A percentile compares a stretch with the other conserved stretches of the same genome.
phyloP scores from a whole-genome alignment of 2,113 vertebrate genomes.

The Falcunculus frontatus region DNA sequence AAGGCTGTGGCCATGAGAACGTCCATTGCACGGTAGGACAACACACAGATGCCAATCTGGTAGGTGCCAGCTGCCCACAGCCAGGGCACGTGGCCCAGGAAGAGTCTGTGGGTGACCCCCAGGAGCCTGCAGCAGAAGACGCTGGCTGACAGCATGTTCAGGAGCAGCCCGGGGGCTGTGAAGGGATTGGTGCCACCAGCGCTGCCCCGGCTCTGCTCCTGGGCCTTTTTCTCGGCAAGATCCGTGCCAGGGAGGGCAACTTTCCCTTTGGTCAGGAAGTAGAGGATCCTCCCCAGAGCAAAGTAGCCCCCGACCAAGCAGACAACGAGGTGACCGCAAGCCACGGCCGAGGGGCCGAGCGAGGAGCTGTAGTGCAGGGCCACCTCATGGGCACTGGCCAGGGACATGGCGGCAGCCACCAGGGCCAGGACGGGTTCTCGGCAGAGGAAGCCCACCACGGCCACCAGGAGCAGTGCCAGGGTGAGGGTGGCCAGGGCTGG shows the following conservation, averaged over 20 bases:
- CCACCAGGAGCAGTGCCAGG: conserved; percentile 75
- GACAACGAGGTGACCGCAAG: conserved; percentile 79
- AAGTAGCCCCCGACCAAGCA: conserved; percentile 76
- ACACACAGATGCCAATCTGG: conserved; percentile 77
- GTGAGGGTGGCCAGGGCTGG: conserved; percentile 79
- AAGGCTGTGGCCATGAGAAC: conserved; percentile 76
- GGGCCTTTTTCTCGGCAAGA: not conserved
- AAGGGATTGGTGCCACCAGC: conserved; percentile 9
- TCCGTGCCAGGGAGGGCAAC: conserved; percentile 67
- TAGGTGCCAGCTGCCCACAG: conserved; percentile 82
- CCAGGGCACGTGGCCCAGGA: conserved; percentile 81
- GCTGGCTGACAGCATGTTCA: conserved; percentile 81
- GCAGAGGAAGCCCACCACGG: conserved; percentile 64
- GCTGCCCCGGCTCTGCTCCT: not conserved
- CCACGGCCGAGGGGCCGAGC: conserved; percentile 77
- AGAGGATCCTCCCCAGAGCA: conserved; percentile 72
- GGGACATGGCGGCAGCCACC: conserved; percentile 68
- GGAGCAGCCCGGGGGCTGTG: conserved; percentile 61
- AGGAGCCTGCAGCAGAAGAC: conserved; percentile 81
- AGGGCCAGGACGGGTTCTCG: conserved; percentile 67
- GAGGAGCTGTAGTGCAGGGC: conserved; percentile 56
- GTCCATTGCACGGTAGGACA: conserved; percentile 78
- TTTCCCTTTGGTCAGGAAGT: conserved; percentile 59
- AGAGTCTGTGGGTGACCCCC: conserved; percentile 73
- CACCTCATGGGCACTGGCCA: conserved; percentile 82